Evolutionary conservation across 2,113 vertebrate species (phyloP).

Genomic region (Pelvicachromis taeniatus): DNA sequence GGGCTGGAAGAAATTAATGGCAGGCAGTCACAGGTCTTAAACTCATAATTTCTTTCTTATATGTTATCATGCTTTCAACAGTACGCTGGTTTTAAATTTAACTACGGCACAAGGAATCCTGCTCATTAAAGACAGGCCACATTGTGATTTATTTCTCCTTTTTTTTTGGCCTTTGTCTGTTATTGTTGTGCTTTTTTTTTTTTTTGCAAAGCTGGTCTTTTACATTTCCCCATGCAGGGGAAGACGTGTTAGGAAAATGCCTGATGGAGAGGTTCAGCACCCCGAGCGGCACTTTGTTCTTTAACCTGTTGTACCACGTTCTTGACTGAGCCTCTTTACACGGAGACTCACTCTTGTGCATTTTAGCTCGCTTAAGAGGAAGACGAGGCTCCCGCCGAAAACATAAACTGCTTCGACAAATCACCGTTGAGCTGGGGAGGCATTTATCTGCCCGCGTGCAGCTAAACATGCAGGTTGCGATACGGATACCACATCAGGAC

Average conservation of each 20-base stretch:
- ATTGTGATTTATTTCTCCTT: not conserved
- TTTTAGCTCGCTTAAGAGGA: not conserved
- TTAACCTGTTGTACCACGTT: not conserved
- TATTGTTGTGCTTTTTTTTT: not conserved
- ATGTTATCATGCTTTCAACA: not conserved
- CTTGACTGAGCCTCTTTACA: not conserved
- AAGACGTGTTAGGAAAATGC: not conserved
- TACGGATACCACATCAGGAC: constrained; percentile 26
- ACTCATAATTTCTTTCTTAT: constrained; percentile 27
- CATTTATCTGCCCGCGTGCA: not conserved
- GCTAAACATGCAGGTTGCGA: constrained; percentile 5
- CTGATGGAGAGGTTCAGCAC: not conserved
- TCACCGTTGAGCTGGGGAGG: not conserved
- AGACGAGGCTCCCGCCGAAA: not conserved
- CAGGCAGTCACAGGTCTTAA: constrained; percentile 23
- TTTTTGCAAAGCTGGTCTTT: not conserved
- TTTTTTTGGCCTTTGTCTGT: not conserved
- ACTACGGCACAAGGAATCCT: not conserved
- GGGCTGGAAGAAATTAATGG: constrained; percentile 50
- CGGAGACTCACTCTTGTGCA: not conserved
- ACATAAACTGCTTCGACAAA: constrained; percentile 18
- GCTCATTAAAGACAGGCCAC: not conserved
- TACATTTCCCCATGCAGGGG: not conserved
- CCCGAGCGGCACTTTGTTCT: not conserved
- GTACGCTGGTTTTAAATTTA: not conserved